These are phyloP conservation scores for Thymelicus sylvestris DNA, from an alignment of 2,888 invertebrate genomes.

Conservation along the genomic window DNA sequence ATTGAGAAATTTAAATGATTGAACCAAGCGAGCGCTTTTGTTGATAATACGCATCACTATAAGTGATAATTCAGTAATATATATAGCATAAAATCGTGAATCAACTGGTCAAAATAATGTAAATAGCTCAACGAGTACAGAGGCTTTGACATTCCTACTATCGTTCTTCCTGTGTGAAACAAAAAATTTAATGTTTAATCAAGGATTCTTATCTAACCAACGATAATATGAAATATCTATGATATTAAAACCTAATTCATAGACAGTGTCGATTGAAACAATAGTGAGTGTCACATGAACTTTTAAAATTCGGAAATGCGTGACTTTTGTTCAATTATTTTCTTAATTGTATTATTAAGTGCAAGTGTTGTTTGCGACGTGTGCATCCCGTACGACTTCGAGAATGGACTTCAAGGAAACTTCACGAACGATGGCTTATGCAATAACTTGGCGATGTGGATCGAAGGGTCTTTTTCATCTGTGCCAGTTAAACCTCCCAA, in stretches of 20 bases:
- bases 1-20: not conserved
- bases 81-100: not conserved
- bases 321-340: conserved; percentile 32
- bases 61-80: conserved; percentile 4
- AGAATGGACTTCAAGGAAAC: conserved; percentile 49
- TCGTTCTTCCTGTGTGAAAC: conserved; percentile 1
- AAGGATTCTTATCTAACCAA: conserved; percentile 48
- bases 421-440: conserved; percentile 53
- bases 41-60: conserved; percentile 1
- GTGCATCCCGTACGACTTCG: conserved; percentile 59
- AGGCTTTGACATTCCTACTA: not conserved
- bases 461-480: conserved; percentile 46
- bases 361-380: conserved; percentile 49
- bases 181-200: not conserved
- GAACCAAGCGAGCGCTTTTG: not conserved
- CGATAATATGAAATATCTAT: conserved; percentile 46
- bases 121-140: not conserved
- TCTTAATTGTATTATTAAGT: conserved; percentile 33
- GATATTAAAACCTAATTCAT: conserved; percentile 43
- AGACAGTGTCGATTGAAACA: conserved; percentile 44
- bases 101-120: conserved; percentile 2
- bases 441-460: conserved; percentile 47
- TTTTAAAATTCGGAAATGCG: conserved; percentile 35
- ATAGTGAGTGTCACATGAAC: conserved; percentile 43
- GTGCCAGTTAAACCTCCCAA: conserved; percentile 47